Conservation (phyloP, 2,888 invertebrate genomes). For the Drosophila niveifrons region DNA sequence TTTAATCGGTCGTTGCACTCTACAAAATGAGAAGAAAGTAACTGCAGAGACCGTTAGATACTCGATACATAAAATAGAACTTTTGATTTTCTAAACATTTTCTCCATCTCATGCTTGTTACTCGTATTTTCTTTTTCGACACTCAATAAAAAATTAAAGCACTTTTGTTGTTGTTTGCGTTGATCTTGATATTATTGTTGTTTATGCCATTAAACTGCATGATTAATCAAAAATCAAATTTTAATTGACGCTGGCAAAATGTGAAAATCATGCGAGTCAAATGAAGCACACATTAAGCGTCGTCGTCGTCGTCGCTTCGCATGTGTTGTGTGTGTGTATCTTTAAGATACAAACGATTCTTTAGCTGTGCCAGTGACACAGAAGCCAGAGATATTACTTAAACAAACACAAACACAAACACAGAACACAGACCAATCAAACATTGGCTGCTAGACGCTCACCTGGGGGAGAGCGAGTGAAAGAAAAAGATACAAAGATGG, state of each 20-base stretch:
- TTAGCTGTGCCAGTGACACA: slow-evolving; percentile 66
- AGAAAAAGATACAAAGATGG: neutral
- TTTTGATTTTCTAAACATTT: slow-evolving; percentile 27
- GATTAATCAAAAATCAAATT: slow-evolving; percentile 70
- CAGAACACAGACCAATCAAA: slow-evolving; percentile 23
- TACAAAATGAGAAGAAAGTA: slow-evolving; percentile 6
- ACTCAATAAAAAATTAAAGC: slow-evolving; percentile 28
- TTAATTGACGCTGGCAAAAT: slow-evolving; percentile 57
- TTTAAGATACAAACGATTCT: slow-evolving; percentile 43
- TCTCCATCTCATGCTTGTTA: slow-evolving; percentile 11
- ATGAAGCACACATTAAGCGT: slow-evolving; percentile 70
- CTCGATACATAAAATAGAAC: slow-evolving; percentile 22
- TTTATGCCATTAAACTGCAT: slow-evolving; percentile 55
- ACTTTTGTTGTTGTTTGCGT: slow-evolving; percentile 18
- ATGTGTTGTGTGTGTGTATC: slow-evolving; percentile 45
- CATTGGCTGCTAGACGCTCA: slow-evolving; percentile 16
- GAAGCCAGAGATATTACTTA: slow-evolving; percentile 40
- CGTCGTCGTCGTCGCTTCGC: slow-evolving; percentile 18
- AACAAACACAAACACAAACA: slow-evolving; percentile 31
- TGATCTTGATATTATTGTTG: slow-evolving; percentile 34
- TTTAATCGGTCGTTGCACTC: slow-evolving; percentile 64
- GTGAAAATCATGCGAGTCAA: slow-evolving; percentile 73
- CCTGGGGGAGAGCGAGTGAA: neutral
- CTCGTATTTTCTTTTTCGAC: neutral
- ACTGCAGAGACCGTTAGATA: slow-evolving; percentile 45